phyloP scores from a whole-genome alignment of 2,797 vertebrate species.

The Hoplostethus mediterraneus region DNA sequence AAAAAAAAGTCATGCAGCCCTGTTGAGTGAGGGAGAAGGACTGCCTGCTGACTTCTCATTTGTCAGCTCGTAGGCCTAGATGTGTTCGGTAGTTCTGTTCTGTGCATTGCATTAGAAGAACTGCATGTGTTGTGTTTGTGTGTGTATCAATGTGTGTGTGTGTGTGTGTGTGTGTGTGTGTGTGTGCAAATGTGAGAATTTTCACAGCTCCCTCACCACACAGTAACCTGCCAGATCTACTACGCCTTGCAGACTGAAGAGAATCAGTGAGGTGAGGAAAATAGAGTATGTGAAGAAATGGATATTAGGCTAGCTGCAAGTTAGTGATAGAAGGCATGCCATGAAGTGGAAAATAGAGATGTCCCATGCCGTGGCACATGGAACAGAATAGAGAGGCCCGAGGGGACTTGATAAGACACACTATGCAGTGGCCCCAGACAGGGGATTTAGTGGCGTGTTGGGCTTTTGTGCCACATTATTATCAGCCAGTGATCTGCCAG shows the following conservation, averaged over 20 bases:
- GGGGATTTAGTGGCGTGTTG: slow-evolving; percentile 73
- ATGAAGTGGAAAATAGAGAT: slow-evolving; percentile 67
- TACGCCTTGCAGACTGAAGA: slow-evolving; percentile 47
- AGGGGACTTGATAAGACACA: slow-evolving; percentile 75
- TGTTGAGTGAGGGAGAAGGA: neutral
- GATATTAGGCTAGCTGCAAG: slow-evolving; percentile 67
- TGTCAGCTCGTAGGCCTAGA: neutral
- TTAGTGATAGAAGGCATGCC: slow-evolving; percentile 59
- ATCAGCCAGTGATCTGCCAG: slow-evolving; percentile 76
- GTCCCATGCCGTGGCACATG: slow-evolving; percentile 56
- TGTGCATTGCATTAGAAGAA: neutral
- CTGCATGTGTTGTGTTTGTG: neutral
- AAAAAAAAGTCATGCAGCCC: neutral
- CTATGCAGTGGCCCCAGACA: slow-evolving; percentile 60
- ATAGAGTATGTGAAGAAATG: slow-evolving; percentile 60
- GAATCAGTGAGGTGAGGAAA: slow-evolving; percentile 59
- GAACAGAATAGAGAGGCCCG: slow-evolving; percentile 54
- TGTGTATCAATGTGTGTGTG: neutral
- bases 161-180: neutral
- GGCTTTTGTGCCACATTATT: slow-evolving; percentile 79
- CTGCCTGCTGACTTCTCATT: neutral
- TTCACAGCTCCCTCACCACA: slow-evolving; percentile 33
- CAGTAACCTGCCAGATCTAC: slow-evolving; percentile 55
- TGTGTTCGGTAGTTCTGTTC: too few species aligned
- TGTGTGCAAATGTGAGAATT: slow-evolving; percentile 20